Evolutionary conservation across 2,113 vertebrate species (phyloP), one percentile per base, ranked within the genome.

Genomic region (Chamaetylas fuelleborni): DNA sequence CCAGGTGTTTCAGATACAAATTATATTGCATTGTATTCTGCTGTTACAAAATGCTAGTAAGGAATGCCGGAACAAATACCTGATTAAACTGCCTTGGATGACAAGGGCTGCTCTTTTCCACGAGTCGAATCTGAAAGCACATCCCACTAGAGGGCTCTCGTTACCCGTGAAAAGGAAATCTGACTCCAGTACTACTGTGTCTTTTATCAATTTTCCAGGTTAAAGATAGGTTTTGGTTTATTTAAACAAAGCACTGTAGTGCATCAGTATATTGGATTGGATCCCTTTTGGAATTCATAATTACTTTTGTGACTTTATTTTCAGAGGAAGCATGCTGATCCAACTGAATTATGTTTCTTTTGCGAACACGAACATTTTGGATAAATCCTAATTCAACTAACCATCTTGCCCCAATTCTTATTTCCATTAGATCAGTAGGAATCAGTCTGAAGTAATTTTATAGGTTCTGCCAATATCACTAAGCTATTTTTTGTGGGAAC

Each of bases 81-180:
- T 10, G 33, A 8, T 77, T 16, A 25, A 45, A 40, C 22, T 23
- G 56, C 9, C 15, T 28, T 22, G 14, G 4, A 5, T 4, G 34
- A 7, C 22, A 7, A 11, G 17, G 29, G 22, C 7, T 28, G 4
- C 16, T 14, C 31, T 24, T 29, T 43, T 14, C 25, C 22, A 1
- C 0, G 13, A 56, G 15, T 12, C 0, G 8, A 31, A 5, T 28
- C 43, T 48, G 25, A 19, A 57, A 51, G 56, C 8, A 17, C 22
- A 10, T 65, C 96, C 97, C 98, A 96, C 97, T 50, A 97, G 98
- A 97, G 98, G 98, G 97, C 97, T 89, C 93, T 95, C 95, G 80
- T 67, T 86, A 69, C 97, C 88, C 95, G 5, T 50, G 43, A 60
- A 96, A 97, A 29, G 45, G 66, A 95, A 73, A 85, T 16, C 23